These are phyloP conservation scores for Chlorodrepanis virens DNA, from an alignment of 2,113 vertebrate genomes.

Conservation along the genomic window DNA sequence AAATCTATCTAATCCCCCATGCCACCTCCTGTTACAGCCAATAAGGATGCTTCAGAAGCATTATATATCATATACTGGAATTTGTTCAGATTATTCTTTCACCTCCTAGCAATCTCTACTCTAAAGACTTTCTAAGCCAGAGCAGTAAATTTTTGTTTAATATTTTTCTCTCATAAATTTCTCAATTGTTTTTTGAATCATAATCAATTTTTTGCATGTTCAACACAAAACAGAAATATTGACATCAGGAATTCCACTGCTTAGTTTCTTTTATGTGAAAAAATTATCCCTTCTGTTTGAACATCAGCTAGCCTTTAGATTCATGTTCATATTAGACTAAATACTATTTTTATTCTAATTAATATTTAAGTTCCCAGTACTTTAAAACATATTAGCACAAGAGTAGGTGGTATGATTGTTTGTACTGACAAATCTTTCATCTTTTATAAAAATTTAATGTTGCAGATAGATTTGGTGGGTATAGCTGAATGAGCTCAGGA, in stretches of 20 bases:
- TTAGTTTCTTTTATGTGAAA: not conserved
- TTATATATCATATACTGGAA: not conserved
- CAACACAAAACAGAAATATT: not conserved
- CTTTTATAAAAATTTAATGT: not conserved
- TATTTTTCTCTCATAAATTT: not conserved
- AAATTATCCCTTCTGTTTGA: not conserved
- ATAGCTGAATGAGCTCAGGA: not conserved
- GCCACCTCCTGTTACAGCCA: not conserved
- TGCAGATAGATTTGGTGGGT: not conserved
- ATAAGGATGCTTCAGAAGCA: conserved; percentile 8
- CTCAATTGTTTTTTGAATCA: not conserved
- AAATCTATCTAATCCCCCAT: not conserved
- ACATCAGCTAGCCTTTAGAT: not conserved
- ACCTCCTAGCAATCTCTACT: not conserved
- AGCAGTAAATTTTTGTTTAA: not conserved
- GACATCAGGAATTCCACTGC: not conserved
- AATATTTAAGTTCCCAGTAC: not conserved
- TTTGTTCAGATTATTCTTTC: not conserved
- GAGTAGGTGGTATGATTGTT: not conserved
- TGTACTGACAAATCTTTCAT: not conserved
- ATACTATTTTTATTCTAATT: not conserved
- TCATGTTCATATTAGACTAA: not conserved
- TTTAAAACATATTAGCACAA: not conserved
- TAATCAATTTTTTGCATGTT: not conserved
- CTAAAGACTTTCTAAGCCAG: not conserved